phyloP scores from a whole-genome alignment of 2,888 invertebrate species.

The Ypsolopha scabrella region DNA sequence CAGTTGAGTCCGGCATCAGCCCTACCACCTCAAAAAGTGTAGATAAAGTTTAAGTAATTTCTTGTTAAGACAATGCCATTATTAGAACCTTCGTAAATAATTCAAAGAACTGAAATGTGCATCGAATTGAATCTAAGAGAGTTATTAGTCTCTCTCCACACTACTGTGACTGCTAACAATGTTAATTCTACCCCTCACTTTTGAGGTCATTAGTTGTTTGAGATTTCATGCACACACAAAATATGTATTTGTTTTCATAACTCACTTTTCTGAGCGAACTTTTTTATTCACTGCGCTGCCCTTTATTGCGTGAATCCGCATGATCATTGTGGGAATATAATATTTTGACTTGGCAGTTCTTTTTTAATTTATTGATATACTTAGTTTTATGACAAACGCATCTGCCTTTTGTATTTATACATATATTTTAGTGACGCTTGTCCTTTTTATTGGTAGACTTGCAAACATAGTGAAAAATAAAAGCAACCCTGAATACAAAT shows the following conservation, averaged over 20 bases:
- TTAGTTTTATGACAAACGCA: conserved; percentile 35
- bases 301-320: conserved; percentile 36
- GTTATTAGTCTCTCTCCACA: conserved; percentile 29
- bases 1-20: no score
- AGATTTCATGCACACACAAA: conserved; percentile 59
- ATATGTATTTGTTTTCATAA: conserved; percentile 66
- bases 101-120: no score
- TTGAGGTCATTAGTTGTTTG: conserved; percentile 64
- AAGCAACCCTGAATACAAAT: not conserved
- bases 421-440: not conserved
- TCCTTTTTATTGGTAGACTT: not conserved
- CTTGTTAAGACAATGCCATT: no score
- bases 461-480: no score
- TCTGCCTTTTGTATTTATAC: conserved; percentile 14
- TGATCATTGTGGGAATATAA: conserved; percentile 61
- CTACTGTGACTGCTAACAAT: no score
- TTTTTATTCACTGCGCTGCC: conserved; percentile 40
- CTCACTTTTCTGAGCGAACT: conserved; percentile 28
- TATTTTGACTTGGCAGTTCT: conserved; percentile 39
- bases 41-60: no score
- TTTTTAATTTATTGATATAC: conserved; percentile 36
- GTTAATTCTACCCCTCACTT: conserved; percentile 48
- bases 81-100: no score
- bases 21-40: no score
- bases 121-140: conserved; percentile 63